Conservation (phyloP, 2,888 invertebrate genomes). For the Sepioteuthis lessoniana region DNA sequence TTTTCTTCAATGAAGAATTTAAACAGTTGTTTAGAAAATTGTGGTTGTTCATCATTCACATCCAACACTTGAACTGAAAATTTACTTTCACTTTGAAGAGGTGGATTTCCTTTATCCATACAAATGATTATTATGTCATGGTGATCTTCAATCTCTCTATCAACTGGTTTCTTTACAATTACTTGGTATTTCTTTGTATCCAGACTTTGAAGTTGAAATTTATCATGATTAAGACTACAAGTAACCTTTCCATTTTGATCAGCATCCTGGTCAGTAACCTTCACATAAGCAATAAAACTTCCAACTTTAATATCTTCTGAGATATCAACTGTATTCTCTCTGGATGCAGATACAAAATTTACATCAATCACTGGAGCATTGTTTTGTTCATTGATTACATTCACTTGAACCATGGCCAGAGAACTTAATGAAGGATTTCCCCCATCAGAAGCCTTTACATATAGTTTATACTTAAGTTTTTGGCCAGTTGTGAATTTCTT, state of each 20-base stretch:
- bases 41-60: background rate
- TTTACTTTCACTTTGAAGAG: background rate
- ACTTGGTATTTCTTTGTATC: slow-evolving; percentile 60
- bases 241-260: slow-evolving; percentile 62
- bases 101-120: background rate
- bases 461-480: slow-evolving; percentile 56
- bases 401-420: slow-evolving; percentile 58
- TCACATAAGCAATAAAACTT: slow-evolving; percentile 61
- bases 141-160: slow-evolving; percentile 55
- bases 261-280: slow-evolving; percentile 58
- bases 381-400: slow-evolving; percentile 89
- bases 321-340: slow-evolving; percentile 54
- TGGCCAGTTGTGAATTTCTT: slow-evolving; percentile 53
- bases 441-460: slow-evolving; percentile 58
- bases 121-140: background rate
- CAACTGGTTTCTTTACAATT: slow-evolving; percentile 56
- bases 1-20: background rate
- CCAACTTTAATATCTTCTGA: slow-evolving; percentile 61
- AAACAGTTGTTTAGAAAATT: background rate
- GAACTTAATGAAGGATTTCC: slow-evolving; percentile 57
- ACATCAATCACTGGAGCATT: slow-evolving; percentile 84
- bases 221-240: slow-evolving; percentile 55
- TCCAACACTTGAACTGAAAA: slow-evolving; percentile 11
- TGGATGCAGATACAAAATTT: slow-evolving; percentile 55
- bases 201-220: slow-evolving; percentile 57